Percentiles rank a stretch among this genome's conserved stretches.
Evolutionary conservation across 2,797 vertebrate genomes (phyloP).

Genomic region (Alosa sapidissima): DNA sequence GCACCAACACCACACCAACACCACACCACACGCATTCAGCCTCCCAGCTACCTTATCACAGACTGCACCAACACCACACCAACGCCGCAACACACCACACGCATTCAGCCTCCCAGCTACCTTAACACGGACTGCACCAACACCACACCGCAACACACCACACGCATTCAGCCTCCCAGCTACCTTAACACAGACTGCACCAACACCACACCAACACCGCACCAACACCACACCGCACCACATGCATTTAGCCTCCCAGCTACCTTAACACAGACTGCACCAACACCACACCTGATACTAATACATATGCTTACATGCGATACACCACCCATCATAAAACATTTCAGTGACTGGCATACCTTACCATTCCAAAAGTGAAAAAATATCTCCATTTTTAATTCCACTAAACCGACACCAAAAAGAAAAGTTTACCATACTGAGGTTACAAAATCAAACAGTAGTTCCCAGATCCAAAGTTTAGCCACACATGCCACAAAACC

Average conservation of each 20-base stretch:
- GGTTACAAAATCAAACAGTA: neutral
- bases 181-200: neutral
- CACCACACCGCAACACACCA: too few relatives aligned
- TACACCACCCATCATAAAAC: neutral
- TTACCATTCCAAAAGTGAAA: neutral
- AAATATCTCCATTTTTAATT: neutral
- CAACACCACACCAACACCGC: neutral
- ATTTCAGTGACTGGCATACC: neutral
- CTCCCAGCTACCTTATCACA: too few relatives aligned
- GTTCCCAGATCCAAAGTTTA: neutral
- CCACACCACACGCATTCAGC: too few relatives aligned
- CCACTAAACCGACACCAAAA: neutral
- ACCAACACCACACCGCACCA: too few relatives aligned
- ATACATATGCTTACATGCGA: neutral
- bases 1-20: too few relatives aligned
- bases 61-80: too few relatives aligned
- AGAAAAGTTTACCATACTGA: neutral
- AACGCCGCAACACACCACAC: neutral
- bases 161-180: neutral
- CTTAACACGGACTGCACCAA: too few relatives aligned
- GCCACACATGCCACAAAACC: neutral
- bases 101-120: too few relatives aligned
- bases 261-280: neutral
- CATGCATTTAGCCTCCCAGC: neutral
- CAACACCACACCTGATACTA: neutral